These are phyloP conservation scores for Brachyptera putata DNA, from an alignment of 2,888 invertebrate genomes.

Conservation along the genomic window DNA sequence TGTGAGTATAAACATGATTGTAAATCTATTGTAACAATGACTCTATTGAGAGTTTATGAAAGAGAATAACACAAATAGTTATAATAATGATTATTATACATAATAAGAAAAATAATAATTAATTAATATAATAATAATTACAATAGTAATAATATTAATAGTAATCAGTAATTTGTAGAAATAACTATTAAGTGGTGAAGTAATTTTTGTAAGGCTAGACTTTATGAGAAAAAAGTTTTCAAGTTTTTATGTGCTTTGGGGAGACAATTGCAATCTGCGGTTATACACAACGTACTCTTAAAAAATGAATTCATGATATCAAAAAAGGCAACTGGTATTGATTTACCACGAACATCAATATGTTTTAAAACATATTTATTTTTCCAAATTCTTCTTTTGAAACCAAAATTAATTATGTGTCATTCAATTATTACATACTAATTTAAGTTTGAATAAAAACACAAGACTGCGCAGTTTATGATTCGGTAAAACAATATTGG, in stretches of 20 bases:
- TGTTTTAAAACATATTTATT: neutral
- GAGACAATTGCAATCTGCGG: conserved; percentile 20
- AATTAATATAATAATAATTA: neutral
- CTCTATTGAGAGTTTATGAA: neutral
- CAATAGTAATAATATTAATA: conserved; percentile 6
- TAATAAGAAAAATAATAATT: no score
- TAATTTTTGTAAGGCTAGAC: conserved; percentile 13
- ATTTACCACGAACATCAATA: neutral
- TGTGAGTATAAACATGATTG: neutral
- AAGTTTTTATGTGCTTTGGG: conserved; percentile 12
- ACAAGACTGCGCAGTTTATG: conserved; percentile 30
- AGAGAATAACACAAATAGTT: no score
- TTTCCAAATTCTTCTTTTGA: conserved; percentile 14
- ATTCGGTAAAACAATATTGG: conserved; percentile 29
- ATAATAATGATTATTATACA: no score
- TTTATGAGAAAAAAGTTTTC: conserved; percentile 10
- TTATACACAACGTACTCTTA: neutral
- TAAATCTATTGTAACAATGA: neutral
- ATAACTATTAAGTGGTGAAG: conserved; percentile 1
- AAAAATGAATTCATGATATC: conserved; percentile 3
- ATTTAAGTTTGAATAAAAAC: conserved; percentile 16
- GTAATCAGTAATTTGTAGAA: neutral
- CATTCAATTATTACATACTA: conserved; percentile 21
- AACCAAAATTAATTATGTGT: conserved; percentile 22
- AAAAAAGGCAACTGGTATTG: conserved; percentile 9